Evolutionary conservation across 2,888 invertebrate genomes (phyloP).

Genomic region (Nymphalis urticae): DNA sequence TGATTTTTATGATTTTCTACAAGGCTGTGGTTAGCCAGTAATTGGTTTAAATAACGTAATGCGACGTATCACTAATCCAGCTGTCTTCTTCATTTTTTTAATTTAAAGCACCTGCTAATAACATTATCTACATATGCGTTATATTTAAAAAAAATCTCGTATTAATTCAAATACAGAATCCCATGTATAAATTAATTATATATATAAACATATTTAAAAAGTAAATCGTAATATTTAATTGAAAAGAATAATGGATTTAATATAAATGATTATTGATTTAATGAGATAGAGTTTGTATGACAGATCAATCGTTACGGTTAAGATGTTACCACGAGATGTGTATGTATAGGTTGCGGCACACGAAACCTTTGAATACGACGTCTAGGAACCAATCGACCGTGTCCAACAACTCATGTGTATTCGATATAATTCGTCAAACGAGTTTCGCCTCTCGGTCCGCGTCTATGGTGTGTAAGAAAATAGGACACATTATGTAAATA

Average conservation of each 20-base stretch:
- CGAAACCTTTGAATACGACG: conserved; percentile 26
- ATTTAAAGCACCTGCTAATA: not conserved
- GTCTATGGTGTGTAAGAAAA: conserved; percentile 9
- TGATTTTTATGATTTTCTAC: not conserved
- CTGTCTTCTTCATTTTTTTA: conserved; percentile 3
- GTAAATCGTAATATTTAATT: too few relatives aligned
- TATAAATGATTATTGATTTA: too few relatives aligned
- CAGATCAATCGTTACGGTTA: not conserved
- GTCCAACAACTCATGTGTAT: conserved; percentile 49
- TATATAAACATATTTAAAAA: too few relatives aligned
- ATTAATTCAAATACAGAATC: too few relatives aligned
- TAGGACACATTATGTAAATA: not conserved
- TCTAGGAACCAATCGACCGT: conserved; percentile 35
- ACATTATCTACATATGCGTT: not conserved
- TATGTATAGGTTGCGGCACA: conserved; percentile 3
- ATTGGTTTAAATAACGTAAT: not conserved
- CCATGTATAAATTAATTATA: too few relatives aligned
- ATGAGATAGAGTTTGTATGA: not conserved
- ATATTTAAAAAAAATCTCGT: too few relatives aligned
- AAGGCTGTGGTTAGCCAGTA: not conserved
- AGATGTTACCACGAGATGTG: not conserved
- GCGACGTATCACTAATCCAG: not conserved
- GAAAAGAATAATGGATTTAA: too few relatives aligned
- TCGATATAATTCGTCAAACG: conserved; percentile 49
- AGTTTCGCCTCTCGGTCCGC: conserved; percentile 54